Evolutionary conservation across 2,113 vertebrate genomes (phyloP).

Genomic region (Gila orcuttii): DNA sequence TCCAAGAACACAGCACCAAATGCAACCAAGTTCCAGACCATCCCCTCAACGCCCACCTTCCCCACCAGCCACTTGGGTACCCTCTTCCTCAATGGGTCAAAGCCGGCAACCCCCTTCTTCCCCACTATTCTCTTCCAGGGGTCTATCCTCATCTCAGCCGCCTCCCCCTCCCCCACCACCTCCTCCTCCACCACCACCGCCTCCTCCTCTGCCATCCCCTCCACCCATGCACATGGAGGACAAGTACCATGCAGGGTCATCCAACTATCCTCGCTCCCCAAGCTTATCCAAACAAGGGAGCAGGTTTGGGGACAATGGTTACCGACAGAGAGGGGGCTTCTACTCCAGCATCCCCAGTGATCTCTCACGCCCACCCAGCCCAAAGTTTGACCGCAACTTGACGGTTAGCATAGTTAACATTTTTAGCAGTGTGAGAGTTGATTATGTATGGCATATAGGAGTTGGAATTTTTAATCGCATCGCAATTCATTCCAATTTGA

Average conservation of each 20-base stretch:
- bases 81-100: conserved; percentile 45
- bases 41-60: conserved; percentile 53
- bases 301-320: conserved; percentile 79
- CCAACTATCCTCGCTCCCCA: conserved; percentile 61
- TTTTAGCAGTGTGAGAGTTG: background rate
- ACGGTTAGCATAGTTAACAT: conserved; percentile 49
- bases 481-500: background rate
- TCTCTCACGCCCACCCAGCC: conserved; percentile 75
- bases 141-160: conserved; percentile 68
- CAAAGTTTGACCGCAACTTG: conserved; percentile 65
- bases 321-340: conserved; percentile 75
- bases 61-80: conserved; percentile 54
- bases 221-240: conserved; percentile 70
- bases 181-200: conserved; percentile 49
- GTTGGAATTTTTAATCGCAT: background rate
- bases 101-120: conserved; percentile 53
- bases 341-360: conserved; percentile 71
- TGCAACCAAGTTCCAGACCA: conserved; percentile 31
- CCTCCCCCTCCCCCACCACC: conserved; percentile 61
- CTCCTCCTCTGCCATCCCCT: conserved; percentile 54
- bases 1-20: conserved; percentile 54
- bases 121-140: conserved; percentile 60
- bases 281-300: conserved; percentile 70
- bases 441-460: background rate
- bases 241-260: conserved; percentile 55